phyloP scores from a whole-genome alignment of 2,888 invertebrate species.

The Argynnis bischoffii region DNA sequence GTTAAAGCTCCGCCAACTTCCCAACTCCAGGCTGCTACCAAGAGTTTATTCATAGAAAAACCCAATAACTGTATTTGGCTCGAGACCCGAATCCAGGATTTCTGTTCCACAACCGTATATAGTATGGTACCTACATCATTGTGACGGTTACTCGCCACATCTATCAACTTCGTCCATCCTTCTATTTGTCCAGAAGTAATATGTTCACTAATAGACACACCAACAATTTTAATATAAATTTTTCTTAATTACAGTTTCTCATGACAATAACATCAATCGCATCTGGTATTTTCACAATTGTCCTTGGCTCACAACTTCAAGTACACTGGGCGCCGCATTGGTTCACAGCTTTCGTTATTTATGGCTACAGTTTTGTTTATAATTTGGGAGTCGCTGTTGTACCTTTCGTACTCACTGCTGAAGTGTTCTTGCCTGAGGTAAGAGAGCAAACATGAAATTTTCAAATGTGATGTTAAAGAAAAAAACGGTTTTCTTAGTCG shows the following conservation, averaged over 20 bases:
- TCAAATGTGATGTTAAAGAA: not conserved
- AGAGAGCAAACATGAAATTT: not conserved
- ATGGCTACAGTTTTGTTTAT: slow-evolving; percentile 63
- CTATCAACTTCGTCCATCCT: too few relatives aligned
- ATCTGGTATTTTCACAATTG: slow-evolving; percentile 54
- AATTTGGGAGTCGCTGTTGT: slow-evolving; percentile 72
- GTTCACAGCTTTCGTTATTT: slow-evolving; percentile 61
- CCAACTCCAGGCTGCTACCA: too few relatives aligned
- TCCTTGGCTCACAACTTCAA: slow-evolving; percentile 60
- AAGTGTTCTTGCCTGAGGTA: slow-evolving; percentile 75
- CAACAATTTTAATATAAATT: too few relatives aligned
- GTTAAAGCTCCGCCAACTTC: too few relatives aligned
- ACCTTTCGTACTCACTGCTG: slow-evolving; percentile 71
- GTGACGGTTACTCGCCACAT: too few relatives aligned
- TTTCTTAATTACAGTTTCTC: slow-evolving; percentile 49
- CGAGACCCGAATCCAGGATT: too few relatives aligned
- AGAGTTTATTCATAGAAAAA: too few relatives aligned
- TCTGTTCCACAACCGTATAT: too few relatives aligned
- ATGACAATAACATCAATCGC: slow-evolving; percentile 52
- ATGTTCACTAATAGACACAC: too few relatives aligned
- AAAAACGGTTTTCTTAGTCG: not conserved
- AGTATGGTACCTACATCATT: too few relatives aligned
- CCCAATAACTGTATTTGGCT: too few relatives aligned
- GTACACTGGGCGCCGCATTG: slow-evolving; percentile 60
- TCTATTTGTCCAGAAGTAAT: too few relatives aligned